These are phyloP conservation scores for Mesitornis unicolor DNA, from an alignment of 2,113 vertebrate genomes.

Conservation along the genomic window DNA sequence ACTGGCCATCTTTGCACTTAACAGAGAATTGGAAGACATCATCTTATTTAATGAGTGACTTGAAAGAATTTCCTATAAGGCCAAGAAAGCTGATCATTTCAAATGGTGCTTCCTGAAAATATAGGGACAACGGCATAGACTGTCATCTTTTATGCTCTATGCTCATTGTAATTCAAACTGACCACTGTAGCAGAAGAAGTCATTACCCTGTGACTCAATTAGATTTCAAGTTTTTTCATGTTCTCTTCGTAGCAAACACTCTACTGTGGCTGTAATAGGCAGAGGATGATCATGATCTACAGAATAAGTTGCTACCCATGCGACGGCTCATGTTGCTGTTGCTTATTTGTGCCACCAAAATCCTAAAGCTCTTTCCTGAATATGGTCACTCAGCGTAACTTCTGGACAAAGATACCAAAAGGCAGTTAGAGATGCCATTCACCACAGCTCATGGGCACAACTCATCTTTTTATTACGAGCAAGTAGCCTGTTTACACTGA, in stretches of 20 bases:
- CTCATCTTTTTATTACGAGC: neutral
- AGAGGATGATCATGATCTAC: neutral
- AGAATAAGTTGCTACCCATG: neutral
- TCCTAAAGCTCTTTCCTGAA: neutral
- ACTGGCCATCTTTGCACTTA: neutral
- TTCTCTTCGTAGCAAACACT: neutral
- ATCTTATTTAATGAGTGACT: neutral
- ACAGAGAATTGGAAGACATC: neutral
- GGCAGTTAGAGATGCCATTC: neutral
- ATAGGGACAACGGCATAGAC: neutral
- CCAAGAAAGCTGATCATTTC: neutral
- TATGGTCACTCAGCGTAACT: fast-evolving
- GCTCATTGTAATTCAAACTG: neutral
- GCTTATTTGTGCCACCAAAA: neutral
- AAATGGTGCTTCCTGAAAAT: neutral
- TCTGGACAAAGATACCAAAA: neutral
- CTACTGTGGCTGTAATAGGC: neutral
- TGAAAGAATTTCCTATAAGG: neutral
- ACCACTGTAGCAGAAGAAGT: neutral
- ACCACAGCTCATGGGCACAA: neutral
- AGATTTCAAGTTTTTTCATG: neutral
- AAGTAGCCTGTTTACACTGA: neutral
- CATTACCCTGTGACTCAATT: neutral
- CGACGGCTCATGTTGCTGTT: neutral
- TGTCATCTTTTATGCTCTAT: neutral